phyloP scores from a whole-genome alignment of 92 coral and sea anemone species.

The Umimayanthus kanabou region DNA sequence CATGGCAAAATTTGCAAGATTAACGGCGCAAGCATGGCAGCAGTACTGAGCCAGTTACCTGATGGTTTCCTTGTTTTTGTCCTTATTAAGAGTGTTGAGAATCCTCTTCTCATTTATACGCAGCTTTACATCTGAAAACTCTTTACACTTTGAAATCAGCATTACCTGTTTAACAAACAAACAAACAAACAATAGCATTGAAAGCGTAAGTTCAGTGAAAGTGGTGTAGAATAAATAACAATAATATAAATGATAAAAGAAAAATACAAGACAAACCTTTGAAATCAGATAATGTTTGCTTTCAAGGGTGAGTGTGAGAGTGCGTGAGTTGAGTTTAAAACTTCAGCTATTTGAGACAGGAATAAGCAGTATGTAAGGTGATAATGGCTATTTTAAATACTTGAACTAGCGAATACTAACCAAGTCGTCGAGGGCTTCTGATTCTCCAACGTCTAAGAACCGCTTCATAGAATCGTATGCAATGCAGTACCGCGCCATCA shows the following conservation, averaged over 20 bases:
- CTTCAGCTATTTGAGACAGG: too few species aligned
- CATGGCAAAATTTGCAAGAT: too few species aligned
- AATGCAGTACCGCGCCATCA: conserved; percentile 97
- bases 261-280: too few species aligned
- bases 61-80: conserved; percentile 85
- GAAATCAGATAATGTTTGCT: too few species aligned
- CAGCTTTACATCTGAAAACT: conserved; percentile 89
- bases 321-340: too few species aligned
- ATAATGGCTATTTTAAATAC: not conserved
- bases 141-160: conserved; percentile 91
- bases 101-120: conserved; percentile 81
- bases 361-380: not conserved
- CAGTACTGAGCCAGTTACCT: conserved; percentile 52
- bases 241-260: too few species aligned
- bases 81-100: conserved; percentile 92
- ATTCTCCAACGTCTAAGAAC: conserved; percentile 75
- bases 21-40: not conserved
- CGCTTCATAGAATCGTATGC: conserved; percentile 93
- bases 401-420: conserved; percentile 45
- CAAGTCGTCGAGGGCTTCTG: conserved; percentile 81
- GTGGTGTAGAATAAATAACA: too few species aligned
- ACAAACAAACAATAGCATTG: too few species aligned
- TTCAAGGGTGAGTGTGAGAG: too few species aligned
- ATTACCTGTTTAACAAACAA: conserved; percentile 56
- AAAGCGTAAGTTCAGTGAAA: not conserved